Base-by-base conservation (phyloP, 2,113 vertebrate genomes). In the Nibea coibor region DNA sequence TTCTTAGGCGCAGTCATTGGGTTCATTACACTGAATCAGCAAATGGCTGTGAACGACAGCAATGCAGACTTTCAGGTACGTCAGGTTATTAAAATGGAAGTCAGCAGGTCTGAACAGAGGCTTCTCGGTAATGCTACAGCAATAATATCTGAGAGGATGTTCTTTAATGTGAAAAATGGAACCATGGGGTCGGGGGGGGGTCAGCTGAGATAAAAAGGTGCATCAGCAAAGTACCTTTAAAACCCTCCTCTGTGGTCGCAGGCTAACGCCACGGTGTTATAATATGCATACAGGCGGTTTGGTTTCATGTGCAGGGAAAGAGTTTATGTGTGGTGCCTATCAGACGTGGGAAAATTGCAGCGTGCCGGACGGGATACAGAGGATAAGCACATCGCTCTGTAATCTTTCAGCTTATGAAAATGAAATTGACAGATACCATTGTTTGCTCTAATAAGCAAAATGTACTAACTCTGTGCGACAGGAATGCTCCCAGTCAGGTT, bases 361-460 rank as follows among this genome's bases (percentile, higher is more conserved):
- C 56, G 63, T 31, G 19, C 74, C 84, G 77, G 78, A 78, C 80
- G 80, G 79, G 64, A 72, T 58, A 75, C 77, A 81, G 72, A 80
- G 82, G 71, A 81, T 86, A 65, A 91, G 84, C 82, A 78, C 82
- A 72, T 70, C 4, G 51, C 72, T 78, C 81, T 86, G 58, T 90
- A 86, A 88, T 88, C 82, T 88, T 59, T 77, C 43, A 74, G 73
- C 84, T 90, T 75, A 84, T 84, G 88, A 91, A 91, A 89, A 92
- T 92, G 26, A 92, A 88, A 93, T 90, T 75, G 83, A 91, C 87
- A 88, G 88, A 80, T 65, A 89, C 75, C 58, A 84, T 84, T 85
- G 85, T 91, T 87, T 87, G 88, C 88, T 90, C 80, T 87, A 81
- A 80, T 91, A 87, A 84, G 83, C 80, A 88, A 90, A 91, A 89